These are phyloP conservation scores for Eucera pruinosa DNA, from an alignment of 2,888 invertebrate genomes.

Conservation along the genomic window DNA sequence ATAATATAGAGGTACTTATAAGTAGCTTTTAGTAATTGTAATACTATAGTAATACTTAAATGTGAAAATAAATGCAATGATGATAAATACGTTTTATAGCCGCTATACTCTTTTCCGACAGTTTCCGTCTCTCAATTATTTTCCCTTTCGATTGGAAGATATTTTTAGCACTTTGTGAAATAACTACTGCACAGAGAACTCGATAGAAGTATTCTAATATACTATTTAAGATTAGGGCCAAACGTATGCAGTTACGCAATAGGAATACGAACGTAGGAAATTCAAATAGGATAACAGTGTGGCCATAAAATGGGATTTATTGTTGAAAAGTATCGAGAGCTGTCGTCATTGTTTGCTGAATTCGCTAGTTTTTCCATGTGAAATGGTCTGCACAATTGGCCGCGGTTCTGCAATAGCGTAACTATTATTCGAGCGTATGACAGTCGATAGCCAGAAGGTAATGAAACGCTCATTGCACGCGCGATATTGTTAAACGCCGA, in stretches of 20 bases:
- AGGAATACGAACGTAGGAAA: neutral
- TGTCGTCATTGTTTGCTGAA: slow-evolving; percentile 31
- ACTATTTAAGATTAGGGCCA: neutral
- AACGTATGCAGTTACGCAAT: neutral
- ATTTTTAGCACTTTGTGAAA: no score
- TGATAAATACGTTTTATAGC: no score
- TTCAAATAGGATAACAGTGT: neutral
- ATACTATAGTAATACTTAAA: no score
- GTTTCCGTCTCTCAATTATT: no score
- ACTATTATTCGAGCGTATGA: slow-evolving; percentile 26
- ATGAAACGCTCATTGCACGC: slow-evolving; percentile 48
- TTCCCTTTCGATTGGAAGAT: no score
- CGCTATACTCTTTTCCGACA: no score
- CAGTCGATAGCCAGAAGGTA: slow-evolving; percentile 35
- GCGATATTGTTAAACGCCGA: slow-evolving; percentile 52
- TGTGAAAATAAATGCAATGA: no score
- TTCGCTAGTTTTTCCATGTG: neutral
- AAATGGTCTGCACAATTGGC: slow-evolving; percentile 17
- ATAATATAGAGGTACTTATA: no score
- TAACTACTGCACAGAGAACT: no score
- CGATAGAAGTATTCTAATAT: neutral
- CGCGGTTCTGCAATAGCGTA: slow-evolving; percentile 18
- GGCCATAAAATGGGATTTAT: slow-evolving; percentile 36
- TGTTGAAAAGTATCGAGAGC: slow-evolving; percentile 25
- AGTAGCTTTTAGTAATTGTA: no score